phyloP scores from a whole-genome alignment of 2,888 invertebrate genomes.

The Ormyrus nitidulus region DNA sequence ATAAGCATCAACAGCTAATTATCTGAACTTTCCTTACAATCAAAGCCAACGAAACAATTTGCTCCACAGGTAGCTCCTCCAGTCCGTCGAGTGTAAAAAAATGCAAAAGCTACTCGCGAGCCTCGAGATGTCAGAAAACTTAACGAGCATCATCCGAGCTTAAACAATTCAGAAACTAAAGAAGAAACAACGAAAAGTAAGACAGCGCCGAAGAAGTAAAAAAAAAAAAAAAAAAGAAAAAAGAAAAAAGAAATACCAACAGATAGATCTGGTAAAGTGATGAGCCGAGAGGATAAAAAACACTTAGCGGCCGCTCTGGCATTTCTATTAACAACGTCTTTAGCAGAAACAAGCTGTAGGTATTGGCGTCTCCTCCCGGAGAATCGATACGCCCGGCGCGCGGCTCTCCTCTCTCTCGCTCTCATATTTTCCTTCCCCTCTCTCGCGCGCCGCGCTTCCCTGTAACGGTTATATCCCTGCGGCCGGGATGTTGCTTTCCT shows the following conservation, averaged over 20 bases:
- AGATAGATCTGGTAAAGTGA: conserved; percentile 1
- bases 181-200: too few species aligned
- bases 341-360: conserved; percentile 5
- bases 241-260: neutral
- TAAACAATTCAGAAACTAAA: too few species aligned
- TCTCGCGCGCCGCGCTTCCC: neutral
- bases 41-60: neutral
- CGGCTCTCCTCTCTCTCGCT: neutral
- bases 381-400: conserved; percentile 39
- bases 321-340: conserved; percentile 47
- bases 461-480: conserved; percentile 28
- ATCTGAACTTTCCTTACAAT: too few species aligned
- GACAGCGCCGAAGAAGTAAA: too few species aligned
- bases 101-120: too few species aligned
- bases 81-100: neutral
- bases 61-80: neutral
- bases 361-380: neutral
- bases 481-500: neutral
- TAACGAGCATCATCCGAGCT: too few species aligned
- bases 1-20: too few species aligned
- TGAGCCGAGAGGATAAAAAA: conserved; percentile 26
- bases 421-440: neutral
- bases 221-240: neutral
- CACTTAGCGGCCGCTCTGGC: conserved; percentile 15
- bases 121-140: too few species aligned